A percentile compares a stretch with the other conserved stretches of the same genome.
These are phyloP conservation scores for Chloroclystis v-ata DNA, from an alignment of 2,888 invertebrate species.

Conservation along the genomic window DNA sequence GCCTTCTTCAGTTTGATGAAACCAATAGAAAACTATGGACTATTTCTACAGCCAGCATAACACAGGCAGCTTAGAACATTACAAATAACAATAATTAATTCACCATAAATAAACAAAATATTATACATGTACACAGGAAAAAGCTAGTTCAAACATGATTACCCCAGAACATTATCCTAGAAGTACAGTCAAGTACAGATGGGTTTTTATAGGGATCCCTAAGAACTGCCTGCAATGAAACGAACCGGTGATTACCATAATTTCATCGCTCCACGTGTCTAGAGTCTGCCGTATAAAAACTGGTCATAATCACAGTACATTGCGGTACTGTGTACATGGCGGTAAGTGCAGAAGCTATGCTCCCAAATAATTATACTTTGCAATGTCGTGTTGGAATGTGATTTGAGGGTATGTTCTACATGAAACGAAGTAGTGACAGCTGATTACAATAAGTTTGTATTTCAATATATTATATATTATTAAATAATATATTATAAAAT, in stretches of 20 bases:
- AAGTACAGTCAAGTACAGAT: slow-evolving; percentile 29
- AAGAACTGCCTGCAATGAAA: slow-evolving; percentile 60
- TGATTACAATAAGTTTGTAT: too few relatives aligned
- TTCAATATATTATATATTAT: too few relatives aligned
- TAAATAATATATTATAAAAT: too few relatives aligned
- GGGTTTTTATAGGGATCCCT: slow-evolving; percentile 44
- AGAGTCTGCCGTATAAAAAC: slow-evolving; percentile 67
- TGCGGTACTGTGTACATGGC: too few relatives aligned
- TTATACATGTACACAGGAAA: slow-evolving; percentile 6
- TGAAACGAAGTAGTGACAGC: too few relatives aligned
- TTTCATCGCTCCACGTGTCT: slow-evolving; percentile 75
- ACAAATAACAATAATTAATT: background rate
- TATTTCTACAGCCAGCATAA: too few relatives aligned
- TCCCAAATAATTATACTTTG: too few relatives aligned
- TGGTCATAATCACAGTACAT: slow-evolving; percentile 70
- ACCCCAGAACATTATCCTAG: slow-evolving; percentile 11
- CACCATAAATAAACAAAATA: background rate
- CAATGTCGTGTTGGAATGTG: too few relatives aligned
- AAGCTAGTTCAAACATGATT: slow-evolving; percentile 17
- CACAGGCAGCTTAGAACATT: too few relatives aligned
- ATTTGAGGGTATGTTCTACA: too few relatives aligned
- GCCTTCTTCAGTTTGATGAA: too few relatives aligned
- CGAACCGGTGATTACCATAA: slow-evolving; percentile 73
- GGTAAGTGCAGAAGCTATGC: slow-evolving; percentile 31
- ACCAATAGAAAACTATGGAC: too few relatives aligned